Evolutionary conservation across 1,140 invertebrate genomes (phyloP).

Genomic region (Pseudomyrmex flavicornis): DNA sequence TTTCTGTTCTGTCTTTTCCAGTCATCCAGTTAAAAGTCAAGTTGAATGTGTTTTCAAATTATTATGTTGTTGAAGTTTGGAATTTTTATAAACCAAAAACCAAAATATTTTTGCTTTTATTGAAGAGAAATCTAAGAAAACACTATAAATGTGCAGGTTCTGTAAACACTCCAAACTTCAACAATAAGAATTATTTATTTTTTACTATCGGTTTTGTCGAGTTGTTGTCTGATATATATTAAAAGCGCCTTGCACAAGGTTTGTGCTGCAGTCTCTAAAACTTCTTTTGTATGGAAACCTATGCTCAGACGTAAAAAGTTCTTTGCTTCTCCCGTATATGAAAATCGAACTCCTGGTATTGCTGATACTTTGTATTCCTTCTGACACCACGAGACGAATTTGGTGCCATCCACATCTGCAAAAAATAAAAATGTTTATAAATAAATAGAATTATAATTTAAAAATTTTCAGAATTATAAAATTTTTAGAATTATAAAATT

Average conservation of each 20-base stretch:
- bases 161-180: too few species aligned
- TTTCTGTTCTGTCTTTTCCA: too few species aligned
- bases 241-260: slow-evolving; percentile 76
- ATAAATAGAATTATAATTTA: slow-evolving; percentile 16
- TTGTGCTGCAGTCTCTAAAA: slow-evolving; percentile 72
- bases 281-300: slow-evolving; percentile 82
- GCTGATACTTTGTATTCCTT: slow-evolving; percentile 82
- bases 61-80: too few species aligned
- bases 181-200: too few species aligned
- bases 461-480: slow-evolving; percentile 1
- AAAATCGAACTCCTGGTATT: slow-evolving; percentile 85
- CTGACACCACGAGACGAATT: slow-evolving; percentile 81
- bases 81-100: too few species aligned
- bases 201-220: background rate
- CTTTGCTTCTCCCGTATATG: slow-evolving; percentile 74
- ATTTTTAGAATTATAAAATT: slow-evolving; percentile 10
- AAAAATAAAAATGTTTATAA: slow-evolving; percentile 27
- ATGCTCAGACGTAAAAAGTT: slow-evolving; percentile 84
- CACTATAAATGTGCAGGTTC: too few species aligned
- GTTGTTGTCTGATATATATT: slow-evolving; percentile 65
- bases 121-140: too few species aligned
- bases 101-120: too few species aligned
- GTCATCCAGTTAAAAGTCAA: too few species aligned
- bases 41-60: too few species aligned
- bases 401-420: slow-evolving; percentile 76